Base-by-base conservation (phyloP, 2,888 invertebrate species). In the Sphaerophoria rueppellii region DNA sequence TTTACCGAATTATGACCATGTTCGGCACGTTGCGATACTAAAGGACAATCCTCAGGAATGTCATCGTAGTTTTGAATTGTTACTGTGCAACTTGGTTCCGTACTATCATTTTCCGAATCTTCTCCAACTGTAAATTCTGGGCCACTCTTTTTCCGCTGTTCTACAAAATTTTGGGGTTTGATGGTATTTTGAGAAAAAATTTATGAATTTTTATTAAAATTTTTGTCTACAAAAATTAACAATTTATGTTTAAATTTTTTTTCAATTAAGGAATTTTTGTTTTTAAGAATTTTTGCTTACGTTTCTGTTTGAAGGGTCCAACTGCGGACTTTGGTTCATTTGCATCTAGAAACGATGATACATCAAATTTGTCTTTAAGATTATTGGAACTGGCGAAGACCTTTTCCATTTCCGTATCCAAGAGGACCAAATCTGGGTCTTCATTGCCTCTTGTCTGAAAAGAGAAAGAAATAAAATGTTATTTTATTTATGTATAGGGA, bases 391-490 rank as follows among this genome's bases (percentile, higher is more conserved):
- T 94, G 92, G 95, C 96, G 91, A 97, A 96, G 89, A 96, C 96
- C 91, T 96, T 95, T 89, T 96, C 96, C 95, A 96, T 96, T 94
- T 96, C 97, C 92, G 96, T 96, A 93, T 97, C 96, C 93, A 97
- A 93, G 88, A 94, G 95, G 88, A 95, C 93, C 91, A 95, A 95
- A 91, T 95, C 93, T 90, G 93, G 92, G 92, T 93, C 93, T 92
- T 93, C 90, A 93, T 93, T 92, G 92, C 93, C 92, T 91, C 92
- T 93, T 88, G 89, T 88, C 88, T 89, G 81, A 4, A 87, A 88
- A 65, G 12, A 80, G 3, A 7, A 11, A 43, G 12, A 54, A 74
- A 52, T 3, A 54, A 24, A 11, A 52, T 24, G n/a, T n/a, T n/a
- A n/a, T n/a, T n/a, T n/a, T n/a, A n/a, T n/a, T n/a, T n/a, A n/a